Evolutionary conservation across 2,888 invertebrate genomes (phyloP).

Genomic region (Saturnia japonica): DNA sequence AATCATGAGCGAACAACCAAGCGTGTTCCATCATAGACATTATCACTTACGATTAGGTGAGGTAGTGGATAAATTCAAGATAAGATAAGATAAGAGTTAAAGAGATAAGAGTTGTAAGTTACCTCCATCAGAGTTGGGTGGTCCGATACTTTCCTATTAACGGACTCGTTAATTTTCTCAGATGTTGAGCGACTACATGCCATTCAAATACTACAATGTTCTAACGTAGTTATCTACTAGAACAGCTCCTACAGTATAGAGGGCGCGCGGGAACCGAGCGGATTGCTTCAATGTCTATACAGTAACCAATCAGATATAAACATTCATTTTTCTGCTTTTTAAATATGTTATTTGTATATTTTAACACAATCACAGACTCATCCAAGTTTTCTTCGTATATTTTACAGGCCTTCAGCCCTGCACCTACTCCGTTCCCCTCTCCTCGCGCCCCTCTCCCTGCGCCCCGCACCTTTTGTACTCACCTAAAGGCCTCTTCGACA

Average conservation of each 20-base stretch:
- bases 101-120: too few relatives aligned
- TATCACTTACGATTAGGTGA: too few relatives aligned
- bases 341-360: background rate
- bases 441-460: slow-evolving; percentile 43
- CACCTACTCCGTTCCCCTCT: background rate
- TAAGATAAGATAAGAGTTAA: too few relatives aligned
- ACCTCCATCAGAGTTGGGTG: too few relatives aligned
- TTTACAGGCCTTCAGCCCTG: background rate
- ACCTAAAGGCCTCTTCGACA: slow-evolving; percentile 61
- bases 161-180: too few relatives aligned
- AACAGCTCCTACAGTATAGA: background rate
- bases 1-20: too few relatives aligned
- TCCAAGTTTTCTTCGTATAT: background rate
- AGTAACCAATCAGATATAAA: background rate
- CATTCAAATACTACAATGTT: background rate
- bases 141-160: too few relatives aligned
- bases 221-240: background rate
- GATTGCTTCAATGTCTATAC: background rate
- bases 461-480: slow-evolving; percentile 31
- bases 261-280: background rate
- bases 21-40: too few relatives aligned
- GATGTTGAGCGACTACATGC: background rate
- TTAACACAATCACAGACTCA: background rate
- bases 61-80: too few relatives aligned
- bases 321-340: background rate